Conservation (phyloP, 2,797 vertebrate species). For the Acanthurus leucopareius region DNA sequence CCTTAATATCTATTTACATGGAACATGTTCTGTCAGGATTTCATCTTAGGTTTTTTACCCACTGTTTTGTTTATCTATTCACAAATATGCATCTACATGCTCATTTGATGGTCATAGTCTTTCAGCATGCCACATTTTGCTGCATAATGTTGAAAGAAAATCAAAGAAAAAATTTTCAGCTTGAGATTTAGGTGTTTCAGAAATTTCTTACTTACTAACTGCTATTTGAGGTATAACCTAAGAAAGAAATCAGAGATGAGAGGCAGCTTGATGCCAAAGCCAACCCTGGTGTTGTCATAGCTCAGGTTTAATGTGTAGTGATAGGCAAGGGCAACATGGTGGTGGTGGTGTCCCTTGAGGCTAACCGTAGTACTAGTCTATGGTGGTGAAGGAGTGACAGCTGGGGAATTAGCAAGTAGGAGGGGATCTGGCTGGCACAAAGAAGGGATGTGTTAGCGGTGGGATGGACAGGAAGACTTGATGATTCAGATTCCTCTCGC, state of each 20-base stretch:
- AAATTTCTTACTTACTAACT: neutral
- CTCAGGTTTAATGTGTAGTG: constrained; percentile 17
- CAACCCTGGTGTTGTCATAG: neutral
- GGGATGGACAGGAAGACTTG: constrained; percentile 11
- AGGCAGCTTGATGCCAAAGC: neutral
- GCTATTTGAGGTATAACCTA: neutral
- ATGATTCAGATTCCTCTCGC: constrained; percentile 22
- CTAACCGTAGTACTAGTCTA: constrained; percentile 27
- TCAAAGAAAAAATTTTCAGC: neutral
- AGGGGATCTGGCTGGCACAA: constrained; percentile 44
- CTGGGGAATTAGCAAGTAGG: constrained; percentile 61
- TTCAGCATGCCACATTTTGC: neutral
- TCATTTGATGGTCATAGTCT: neutral
- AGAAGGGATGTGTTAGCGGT: constrained; percentile 17
- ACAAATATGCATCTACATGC: neutral
- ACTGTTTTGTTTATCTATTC: neutral
- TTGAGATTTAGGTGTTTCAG: neutral
- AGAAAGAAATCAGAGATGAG: neutral
- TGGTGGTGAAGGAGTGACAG: constrained; percentile 57
- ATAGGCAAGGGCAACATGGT: constrained; percentile 4
- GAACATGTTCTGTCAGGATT: neutral
- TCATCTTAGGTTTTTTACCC: neutral
- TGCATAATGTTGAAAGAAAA: neutral
- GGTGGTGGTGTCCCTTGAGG: neutral
- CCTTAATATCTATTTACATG: neutral